phyloP scores from a whole-genome alignment of 2,888 invertebrate species.

The Macroteleia sp. region DNA sequence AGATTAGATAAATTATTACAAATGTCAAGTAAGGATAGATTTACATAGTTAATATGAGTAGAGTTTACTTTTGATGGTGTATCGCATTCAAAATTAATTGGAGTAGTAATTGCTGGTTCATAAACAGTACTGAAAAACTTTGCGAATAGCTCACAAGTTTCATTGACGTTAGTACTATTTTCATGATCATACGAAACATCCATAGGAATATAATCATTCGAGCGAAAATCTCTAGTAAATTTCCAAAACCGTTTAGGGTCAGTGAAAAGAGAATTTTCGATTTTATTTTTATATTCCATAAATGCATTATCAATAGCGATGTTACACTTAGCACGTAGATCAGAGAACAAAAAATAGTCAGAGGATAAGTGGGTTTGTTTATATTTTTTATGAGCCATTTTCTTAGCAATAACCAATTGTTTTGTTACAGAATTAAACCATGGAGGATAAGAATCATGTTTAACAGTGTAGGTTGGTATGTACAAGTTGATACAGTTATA shows the following conservation, averaged over 20 bases:
- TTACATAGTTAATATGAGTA: too few relatives aligned
- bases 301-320: not conserved
- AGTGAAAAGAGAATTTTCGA: not conserved
- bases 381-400: constrained; percentile 7
- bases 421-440: constrained; percentile 6
- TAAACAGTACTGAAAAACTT: too few relatives aligned
- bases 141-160: too few relatives aligned
- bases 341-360: not conserved
- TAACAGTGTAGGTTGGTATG: not conserved
- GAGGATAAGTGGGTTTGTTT: not conserved
- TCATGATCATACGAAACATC: too few relatives aligned
- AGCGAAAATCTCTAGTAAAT: constrained; percentile 1
- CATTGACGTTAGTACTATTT: too few relatives aligned
- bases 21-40: too few relatives aligned
- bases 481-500: not conserved
- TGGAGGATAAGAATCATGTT: not conserved
- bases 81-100: too few relatives aligned
- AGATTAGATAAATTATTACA: too few relatives aligned
- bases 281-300: not conserved
- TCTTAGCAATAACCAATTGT: not conserved
- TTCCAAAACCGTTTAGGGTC: constrained; percentile 18
- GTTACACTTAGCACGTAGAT: not conserved
- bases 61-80: too few relatives aligned
- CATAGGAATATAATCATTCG: too few relatives aligned
- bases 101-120: too few relatives aligned